phyloP scores from a whole-genome alignment of 2,888 invertebrate genomes.

The Trissoscelio sp. region DNA sequence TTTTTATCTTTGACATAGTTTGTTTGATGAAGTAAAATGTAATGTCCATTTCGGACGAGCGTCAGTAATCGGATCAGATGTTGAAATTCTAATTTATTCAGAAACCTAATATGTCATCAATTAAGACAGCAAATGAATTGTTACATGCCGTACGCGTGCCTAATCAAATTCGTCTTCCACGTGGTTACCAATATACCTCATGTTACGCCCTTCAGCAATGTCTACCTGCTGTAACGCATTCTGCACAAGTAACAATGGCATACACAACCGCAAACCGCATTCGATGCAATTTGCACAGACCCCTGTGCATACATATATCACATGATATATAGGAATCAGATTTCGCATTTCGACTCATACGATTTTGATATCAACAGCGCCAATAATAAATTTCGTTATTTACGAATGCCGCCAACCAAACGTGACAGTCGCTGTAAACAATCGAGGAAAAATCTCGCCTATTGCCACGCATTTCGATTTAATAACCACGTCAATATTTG shows the following conservation, averaged over 20 bases:
- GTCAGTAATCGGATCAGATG: not conserved
- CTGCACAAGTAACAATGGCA: conserved; percentile 65
- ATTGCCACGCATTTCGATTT: conserved; percentile 8
- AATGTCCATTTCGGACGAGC: not conserved
- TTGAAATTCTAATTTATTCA: conserved; percentile 34
- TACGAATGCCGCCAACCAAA: conserved; percentile 19
- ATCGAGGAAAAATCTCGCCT: conserved; percentile 28
- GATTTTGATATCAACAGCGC: conserved; percentile 56
- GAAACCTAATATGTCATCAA: conserved; percentile 54
- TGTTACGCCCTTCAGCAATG: conserved; percentile 61
- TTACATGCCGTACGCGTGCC: conserved; percentile 58
- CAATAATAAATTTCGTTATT: conserved; percentile 60
- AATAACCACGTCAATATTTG: conserved; percentile 25
- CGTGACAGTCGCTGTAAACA: conserved; percentile 32
- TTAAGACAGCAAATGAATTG: conserved; percentile 64
- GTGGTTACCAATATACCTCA: conserved; percentile 63
- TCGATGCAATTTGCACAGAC: conserved; percentile 72
- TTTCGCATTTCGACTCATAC: conserved; percentile 69
- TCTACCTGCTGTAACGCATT: conserved; percentile 66
- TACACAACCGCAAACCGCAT: conserved; percentile 72
- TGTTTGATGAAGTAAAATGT: not conserved
- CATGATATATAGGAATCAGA: conserved; percentile 74
- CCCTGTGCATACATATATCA: conserved; percentile 34
- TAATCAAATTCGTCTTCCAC: conserved; percentile 64
- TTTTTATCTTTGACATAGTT: not conserved